Evolutionary conservation across 2,888 invertebrate species (phyloP).

Genomic region (Drosophila fungiperda): DNA sequence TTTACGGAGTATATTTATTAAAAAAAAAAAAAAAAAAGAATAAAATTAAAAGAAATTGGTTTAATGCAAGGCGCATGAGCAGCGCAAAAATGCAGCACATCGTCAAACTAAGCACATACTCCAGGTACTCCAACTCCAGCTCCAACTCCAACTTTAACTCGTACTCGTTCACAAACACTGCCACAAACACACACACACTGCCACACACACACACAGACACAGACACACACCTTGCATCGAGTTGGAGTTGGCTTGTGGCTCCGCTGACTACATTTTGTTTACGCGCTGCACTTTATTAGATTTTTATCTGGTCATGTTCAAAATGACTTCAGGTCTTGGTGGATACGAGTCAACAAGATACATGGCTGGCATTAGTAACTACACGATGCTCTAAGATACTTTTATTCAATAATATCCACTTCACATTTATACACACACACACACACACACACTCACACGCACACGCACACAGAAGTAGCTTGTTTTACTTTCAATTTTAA

Average conservation of each 20-base stretch:
- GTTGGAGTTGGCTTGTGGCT: constrained; percentile 24
- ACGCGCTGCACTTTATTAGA: constrained; percentile 72
- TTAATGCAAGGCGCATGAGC: constrained; percentile 52
- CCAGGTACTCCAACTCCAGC: constrained; percentile 8
- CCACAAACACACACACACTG: background rate
- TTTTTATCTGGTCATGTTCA: constrained; percentile 71
- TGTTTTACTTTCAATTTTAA: background rate
- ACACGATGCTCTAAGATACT: constrained; percentile 20
- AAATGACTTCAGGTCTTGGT: constrained; percentile 71
- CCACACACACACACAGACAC: background rate
- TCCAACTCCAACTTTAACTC: background rate
- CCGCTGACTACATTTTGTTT: constrained; percentile 29
- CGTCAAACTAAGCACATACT: constrained; percentile 3
- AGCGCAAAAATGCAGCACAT: constrained; percentile 17
- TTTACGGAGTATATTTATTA: constrained; percentile 2
- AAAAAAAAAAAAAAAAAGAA: constrained; percentile 34
- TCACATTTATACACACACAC: background rate
- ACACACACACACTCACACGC: too few species aligned
- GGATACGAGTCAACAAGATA: constrained; percentile 30
- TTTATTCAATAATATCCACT: constrained; percentile 9
- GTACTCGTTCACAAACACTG: background rate
- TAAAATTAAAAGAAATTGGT: constrained; percentile 71
- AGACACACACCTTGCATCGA: background rate
- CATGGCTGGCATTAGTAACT: constrained; percentile 17
- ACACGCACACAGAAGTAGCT: too few species aligned